Evolutionary conservation across 2,797 vertebrate genomes (phyloP), one percentile per base, ranked within the genome.

Genomic region (Gobio occitaniae): DNA sequence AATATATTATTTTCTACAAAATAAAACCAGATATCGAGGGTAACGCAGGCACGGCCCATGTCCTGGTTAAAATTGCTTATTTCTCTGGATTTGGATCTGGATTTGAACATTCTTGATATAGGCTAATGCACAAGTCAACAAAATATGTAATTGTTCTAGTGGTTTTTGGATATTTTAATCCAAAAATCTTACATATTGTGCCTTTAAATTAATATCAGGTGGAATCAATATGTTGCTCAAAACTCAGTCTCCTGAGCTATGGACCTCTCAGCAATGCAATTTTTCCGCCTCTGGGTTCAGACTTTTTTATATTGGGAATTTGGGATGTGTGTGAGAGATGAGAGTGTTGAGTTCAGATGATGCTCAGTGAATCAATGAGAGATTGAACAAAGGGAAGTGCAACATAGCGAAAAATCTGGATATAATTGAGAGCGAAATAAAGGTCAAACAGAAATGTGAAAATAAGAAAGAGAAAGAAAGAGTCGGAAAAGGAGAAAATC

Each of bases 341-440:
- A 44, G 52, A 72, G 54, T 6, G 38, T n/a, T 48, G 70, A 66
- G 70, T 48, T 74, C 69, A 56, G 54, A 59, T 77, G 75, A 77
- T 77, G 54, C 75, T 44, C 75, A 47, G 9, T 54, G 74, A 65
- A 41, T 54, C 48, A 84, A 69, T 29, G 82, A 69, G 25, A 66
- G 71, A 75, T 38, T 65, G 70, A 83, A 84, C 21, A 68, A 84
- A 84, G 38, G 36, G 16, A 52, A 29, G 61, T 59, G 74, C 74
- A 68, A 69, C 44, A 75, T 66, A 77, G 72, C n/a, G 21, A 69
- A 69, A 84, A 84, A 77, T 69, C 74, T 25, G 74, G 82, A 69
- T 84, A 52, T 84, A 77, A 84, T 68, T 84, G 82, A 69, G 74
- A 77, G 82, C 74, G 68, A 84, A 77, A 84, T 77, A 83, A 83